phyloP scores from a whole-genome alignment of 1,140 invertebrate species.

The Arctopsyche grandis region DNA sequence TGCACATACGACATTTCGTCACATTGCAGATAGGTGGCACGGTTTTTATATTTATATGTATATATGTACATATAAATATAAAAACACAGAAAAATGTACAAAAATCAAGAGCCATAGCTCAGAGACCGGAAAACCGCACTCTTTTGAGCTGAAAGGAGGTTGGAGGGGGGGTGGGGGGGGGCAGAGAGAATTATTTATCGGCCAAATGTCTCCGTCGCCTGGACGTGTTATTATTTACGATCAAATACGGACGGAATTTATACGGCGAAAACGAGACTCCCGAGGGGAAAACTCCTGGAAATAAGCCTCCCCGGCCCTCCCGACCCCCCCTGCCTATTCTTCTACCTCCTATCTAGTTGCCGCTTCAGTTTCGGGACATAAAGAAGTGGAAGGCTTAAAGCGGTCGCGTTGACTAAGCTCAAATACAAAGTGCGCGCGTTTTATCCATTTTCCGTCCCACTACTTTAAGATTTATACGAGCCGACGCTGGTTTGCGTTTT shows the following conservation, averaged over 20 bases:
- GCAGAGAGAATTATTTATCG: slow-evolving; percentile 40
- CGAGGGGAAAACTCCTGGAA: slow-evolving; percentile 1
- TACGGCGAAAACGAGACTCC: slow-evolving; percentile 21
- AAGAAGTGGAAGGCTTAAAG: slow-evolving; percentile 15
- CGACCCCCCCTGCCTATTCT: too few relatives aligned
- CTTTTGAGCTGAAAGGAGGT: not conserved
- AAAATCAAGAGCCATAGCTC: not conserved
- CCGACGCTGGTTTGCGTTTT: too few relatives aligned
- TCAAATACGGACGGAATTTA: slow-evolving; percentile 39
- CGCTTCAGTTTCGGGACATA: not conserved
- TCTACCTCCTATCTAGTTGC: not conserved
- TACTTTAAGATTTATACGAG: not conserved
- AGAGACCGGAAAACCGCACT: not conserved
- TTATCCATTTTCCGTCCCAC: not conserved
- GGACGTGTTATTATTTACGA: slow-evolving; percentile 48
- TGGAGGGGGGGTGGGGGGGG: too few relatives aligned
- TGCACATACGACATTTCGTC: too few relatives aligned
- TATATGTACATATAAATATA: not conserved
- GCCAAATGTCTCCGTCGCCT: slow-evolving; percentile 37
- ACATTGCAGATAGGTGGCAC: too few relatives aligned
- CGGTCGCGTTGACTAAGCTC: not conserved
- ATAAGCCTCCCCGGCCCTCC: too few relatives aligned
- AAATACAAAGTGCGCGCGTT: not conserved
- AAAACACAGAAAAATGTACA: not conserved
- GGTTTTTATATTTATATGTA: not conserved